Percentiles rank a stretch among this genome's conserved stretches.
Evolutionary conservation across 1,140 invertebrate genomes (phyloP).

Genomic region (Ganaspis sp.): DNA sequence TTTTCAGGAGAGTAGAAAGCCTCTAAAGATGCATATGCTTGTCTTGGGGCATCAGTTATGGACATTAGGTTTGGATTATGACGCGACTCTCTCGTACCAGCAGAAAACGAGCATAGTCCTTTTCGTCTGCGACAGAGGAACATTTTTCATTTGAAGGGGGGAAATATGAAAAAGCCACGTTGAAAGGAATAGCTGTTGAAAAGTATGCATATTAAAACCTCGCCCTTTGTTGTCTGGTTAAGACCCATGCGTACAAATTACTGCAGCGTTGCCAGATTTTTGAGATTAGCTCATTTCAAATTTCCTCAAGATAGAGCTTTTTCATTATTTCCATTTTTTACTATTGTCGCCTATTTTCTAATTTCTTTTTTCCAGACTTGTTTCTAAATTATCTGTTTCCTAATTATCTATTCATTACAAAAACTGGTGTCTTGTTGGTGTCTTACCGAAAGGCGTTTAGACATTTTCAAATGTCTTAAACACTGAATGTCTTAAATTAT

Average conservation of each 20-base stretch:
- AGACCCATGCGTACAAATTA: slow-evolving; percentile 18
- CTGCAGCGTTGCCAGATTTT: neutral
- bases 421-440: too few species aligned
- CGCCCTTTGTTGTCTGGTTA: slow-evolving; percentile 29
- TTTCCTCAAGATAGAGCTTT: neutral
- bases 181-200: slow-evolving; percentile 53
- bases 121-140: slow-evolving; percentile 46
- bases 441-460: too few species aligned
- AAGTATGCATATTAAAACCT: slow-evolving; percentile 34
- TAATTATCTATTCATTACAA: too few species aligned
- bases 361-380: too few species aligned
- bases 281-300: neutral
- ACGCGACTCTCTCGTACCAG: too few species aligned
- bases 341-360: neutral
- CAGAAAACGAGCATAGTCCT: neutral
- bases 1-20: neutral
- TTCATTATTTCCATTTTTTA: neutral
- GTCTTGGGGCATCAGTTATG: slow-evolving; percentile 21
- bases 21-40: neutral
- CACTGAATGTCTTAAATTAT: too few species aligned
- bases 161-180: slow-evolving; percentile 45
- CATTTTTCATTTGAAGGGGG: slow-evolving; percentile 44
- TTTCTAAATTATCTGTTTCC: too few species aligned
- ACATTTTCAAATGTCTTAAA: too few species aligned
- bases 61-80: slow-evolving; percentile 24